These are phyloP conservation scores for Drosophila sturtevanti DNA, from an alignment of 1,140 invertebrate species.

Conservation along the genomic window DNA sequence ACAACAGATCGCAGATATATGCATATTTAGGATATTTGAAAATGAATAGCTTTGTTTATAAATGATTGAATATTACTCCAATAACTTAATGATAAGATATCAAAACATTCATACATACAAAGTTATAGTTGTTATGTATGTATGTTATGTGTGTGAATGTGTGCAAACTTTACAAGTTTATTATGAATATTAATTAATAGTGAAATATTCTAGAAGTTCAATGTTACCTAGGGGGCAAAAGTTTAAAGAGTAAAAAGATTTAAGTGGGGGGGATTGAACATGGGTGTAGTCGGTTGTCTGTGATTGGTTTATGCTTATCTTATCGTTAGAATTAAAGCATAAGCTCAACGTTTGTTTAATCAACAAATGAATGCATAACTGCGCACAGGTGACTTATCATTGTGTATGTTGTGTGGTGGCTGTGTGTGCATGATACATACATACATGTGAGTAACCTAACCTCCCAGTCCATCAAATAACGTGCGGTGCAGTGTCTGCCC, in stretches of 20 bases:
- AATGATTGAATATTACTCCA: no score
- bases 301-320: slow-evolving; percentile 14
- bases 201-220: background rate
- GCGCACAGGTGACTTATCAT: slow-evolving; percentile 41
- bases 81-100: no score
- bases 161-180: no score
- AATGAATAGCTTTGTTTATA: no score
- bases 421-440: background rate
- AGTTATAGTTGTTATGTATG: no score
- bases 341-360: slow-evolving; percentile 41
- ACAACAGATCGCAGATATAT: no score
- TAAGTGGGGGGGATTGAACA: background rate
- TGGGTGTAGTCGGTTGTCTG: background rate
- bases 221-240: background rate
- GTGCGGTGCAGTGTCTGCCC: no score
- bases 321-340: slow-evolving; percentile 23
- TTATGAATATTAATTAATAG: no score
- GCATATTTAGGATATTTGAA: no score
- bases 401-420: background rate
- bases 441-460: slow-evolving; percentile 34
- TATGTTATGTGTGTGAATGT: no score
- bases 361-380: slow-evolving; percentile 38
- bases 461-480: background rate
- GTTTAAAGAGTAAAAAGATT: no score
- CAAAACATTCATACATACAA: no score